Evolutionary conservation across 2,797 vertebrate genomes (phyloP).

Genomic region (Chaetodon trifasciatus): DNA sequence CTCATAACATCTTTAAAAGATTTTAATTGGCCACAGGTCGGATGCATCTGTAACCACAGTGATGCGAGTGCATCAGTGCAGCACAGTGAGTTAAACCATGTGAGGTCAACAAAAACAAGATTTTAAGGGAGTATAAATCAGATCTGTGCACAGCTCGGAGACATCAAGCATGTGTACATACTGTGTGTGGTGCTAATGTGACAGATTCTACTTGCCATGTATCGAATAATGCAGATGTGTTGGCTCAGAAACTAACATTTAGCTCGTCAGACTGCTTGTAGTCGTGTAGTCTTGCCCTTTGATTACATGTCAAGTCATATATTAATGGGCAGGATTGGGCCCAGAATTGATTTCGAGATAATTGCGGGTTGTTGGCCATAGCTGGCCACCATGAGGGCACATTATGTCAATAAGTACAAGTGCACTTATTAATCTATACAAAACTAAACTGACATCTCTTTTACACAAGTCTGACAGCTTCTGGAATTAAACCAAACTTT

Average conservation of each 20-base stretch:
- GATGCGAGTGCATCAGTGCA: neutral
- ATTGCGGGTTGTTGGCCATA: neutral
- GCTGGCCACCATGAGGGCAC: neutral
- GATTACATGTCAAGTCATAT: neutral
- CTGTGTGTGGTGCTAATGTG: neutral
- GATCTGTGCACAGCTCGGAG: neutral
- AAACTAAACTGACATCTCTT: neutral
- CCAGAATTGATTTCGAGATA: neutral
- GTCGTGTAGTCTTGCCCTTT: neutral
- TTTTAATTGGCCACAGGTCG: neutral
- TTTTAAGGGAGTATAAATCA: neutral
- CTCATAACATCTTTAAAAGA: neutral
- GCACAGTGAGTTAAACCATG: neutral
- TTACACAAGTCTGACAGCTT: neutral
- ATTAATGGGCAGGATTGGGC: constrained; percentile 11
- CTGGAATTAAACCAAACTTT: neutral
- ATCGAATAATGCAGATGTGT: neutral
- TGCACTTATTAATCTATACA: neutral
- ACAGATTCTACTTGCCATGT: neutral
- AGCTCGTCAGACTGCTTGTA: no score
- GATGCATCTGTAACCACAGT: neutral
- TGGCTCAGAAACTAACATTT: no score
- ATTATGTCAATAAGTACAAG: neutral
- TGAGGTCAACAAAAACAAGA: neutral
- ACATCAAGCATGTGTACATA: no score